Conservation (phyloP, 1,140 invertebrate species). For the Apocrypta bakeri region DNA sequence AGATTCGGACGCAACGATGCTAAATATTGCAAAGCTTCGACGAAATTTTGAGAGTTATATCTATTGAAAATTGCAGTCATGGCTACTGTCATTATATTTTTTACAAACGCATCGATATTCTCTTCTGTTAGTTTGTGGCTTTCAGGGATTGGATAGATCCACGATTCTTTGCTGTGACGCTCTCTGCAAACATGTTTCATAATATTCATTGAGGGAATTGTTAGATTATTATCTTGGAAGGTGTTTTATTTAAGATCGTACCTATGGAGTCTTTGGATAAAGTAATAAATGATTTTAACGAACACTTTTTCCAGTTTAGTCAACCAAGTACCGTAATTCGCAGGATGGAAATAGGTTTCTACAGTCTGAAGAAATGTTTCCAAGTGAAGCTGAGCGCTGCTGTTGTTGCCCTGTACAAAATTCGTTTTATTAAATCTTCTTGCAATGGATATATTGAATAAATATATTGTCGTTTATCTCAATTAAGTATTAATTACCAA, state of each 20-base stretch:
- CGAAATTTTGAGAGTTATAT: constrained; percentile 79
- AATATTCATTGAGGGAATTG: background rate
- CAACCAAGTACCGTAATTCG: constrained; percentile 88
- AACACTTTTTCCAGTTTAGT: constrained; percentile 72
- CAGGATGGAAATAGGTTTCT: constrained; percentile 92
- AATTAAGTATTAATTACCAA: constrained; percentile 56
- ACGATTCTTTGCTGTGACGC: constrained; percentile 77
- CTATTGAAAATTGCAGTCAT: constrained; percentile 87
- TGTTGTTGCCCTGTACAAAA: constrained; percentile 73
- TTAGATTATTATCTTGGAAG: background rate
- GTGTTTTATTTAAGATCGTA: background rate
- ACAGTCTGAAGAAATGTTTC: constrained; percentile 87
- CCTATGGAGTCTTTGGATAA: constrained; percentile 17
- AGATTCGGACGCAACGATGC: constrained; percentile 86
- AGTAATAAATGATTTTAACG: background rate
- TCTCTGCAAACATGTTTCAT: constrained; percentile 25
- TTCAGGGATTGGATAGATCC: constrained; percentile 82
- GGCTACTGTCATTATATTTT: constrained; percentile 80
- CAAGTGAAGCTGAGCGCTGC: constrained; percentile 82
- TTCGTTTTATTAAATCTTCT: no score
- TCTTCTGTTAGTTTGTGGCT: constrained; percentile 84
- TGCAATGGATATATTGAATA: no score
- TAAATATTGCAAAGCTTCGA: constrained; percentile 82
- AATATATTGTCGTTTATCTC: background rate
- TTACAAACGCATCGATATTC: constrained; percentile 90